Evolutionary conservation across 2,113 vertebrate species (phyloP).

Genomic region (Falcunculus frontatus): DNA sequence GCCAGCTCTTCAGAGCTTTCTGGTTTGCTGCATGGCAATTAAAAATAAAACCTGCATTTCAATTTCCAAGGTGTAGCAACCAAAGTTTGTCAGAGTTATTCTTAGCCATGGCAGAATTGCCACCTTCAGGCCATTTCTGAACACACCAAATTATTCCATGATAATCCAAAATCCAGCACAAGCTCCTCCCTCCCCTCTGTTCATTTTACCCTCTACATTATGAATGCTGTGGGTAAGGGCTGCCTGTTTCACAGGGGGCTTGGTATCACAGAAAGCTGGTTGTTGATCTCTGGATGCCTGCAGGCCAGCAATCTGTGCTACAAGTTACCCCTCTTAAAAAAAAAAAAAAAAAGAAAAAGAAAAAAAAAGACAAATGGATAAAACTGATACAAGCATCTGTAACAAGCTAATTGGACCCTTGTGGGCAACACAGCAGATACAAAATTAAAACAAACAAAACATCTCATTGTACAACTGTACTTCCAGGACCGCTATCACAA

Average conservation of each 20-base stretch:
- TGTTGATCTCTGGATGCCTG: slow-evolving; percentile 77
- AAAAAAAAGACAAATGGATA: slow-evolving; percentile 46
- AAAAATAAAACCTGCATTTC: neutral
- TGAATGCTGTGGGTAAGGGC: slow-evolving; percentile 54
- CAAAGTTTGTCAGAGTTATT: neutral
- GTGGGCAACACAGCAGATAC: slow-evolving; percentile 67
- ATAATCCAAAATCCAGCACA: neutral
- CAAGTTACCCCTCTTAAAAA: slow-evolving; percentile 61
- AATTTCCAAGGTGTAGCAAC: neutral
- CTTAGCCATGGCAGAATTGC: slow-evolving; percentile 26
- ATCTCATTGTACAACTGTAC: slow-evolving; percentile 1
- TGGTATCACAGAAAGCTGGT: slow-evolving; percentile 68
- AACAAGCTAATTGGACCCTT: slow-evolving; percentile 78
- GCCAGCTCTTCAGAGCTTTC: neutral
- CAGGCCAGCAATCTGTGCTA: slow-evolving; percentile 77
- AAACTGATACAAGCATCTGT: slow-evolving; percentile 70
- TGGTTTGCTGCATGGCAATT: neutral
- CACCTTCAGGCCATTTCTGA: slow-evolving; percentile 12
- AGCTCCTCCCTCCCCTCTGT: slow-evolving; percentile 10
- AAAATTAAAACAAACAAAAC: slow-evolving; percentile 73
- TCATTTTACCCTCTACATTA: slow-evolving; percentile 4
- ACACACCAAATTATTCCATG: neutral
- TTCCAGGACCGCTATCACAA: neutral
- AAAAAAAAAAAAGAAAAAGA: neutral
- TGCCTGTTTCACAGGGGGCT: slow-evolving; percentile 52